A percentile compares a stretch with the other conserved stretches of the same genome.
phyloP scores from a whole-genome alignment of 2,113 vertebrate species.

The Archocentrus centrarchus region DNA sequence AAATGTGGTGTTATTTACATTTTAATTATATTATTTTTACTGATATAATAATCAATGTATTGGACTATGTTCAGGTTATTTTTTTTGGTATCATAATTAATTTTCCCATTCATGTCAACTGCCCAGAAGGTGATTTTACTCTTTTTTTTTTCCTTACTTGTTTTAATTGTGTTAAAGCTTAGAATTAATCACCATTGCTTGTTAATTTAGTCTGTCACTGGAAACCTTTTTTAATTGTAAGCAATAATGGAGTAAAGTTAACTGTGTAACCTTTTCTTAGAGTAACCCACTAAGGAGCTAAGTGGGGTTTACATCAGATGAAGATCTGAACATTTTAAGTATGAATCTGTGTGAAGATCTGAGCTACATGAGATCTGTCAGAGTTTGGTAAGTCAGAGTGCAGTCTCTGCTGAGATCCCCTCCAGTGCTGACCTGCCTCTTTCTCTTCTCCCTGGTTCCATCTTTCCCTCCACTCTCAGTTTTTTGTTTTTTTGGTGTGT shows the following conservation, averaged over 20 bases:
- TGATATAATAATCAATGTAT: too few species aligned
- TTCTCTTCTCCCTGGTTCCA: neutral
- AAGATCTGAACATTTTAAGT: constrained; percentile 1
- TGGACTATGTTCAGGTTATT: too few species aligned
- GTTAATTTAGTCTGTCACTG: neutral
- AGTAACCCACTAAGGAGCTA: neutral
- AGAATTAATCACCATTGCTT: neutral
- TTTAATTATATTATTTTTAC: too few species aligned
- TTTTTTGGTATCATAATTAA: too few species aligned
- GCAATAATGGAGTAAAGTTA: neutral
- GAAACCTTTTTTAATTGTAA: neutral
- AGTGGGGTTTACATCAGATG: constrained; percentile 4
- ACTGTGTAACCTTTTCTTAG: neutral
- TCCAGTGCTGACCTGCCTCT: constrained; percentile 1
- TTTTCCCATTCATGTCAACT: too few species aligned
- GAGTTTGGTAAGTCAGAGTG: neutral
- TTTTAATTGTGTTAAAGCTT: neutral
- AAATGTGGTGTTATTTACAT: too few species aligned
- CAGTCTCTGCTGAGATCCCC: neutral
- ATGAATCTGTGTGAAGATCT: constrained; percentile 1
- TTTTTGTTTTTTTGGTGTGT: too few species aligned
- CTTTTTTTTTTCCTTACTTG: too few species aligned
- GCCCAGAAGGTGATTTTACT: too few species aligned
- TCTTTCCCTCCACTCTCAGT: neutral
- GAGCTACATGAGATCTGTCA: neutral